Base-by-base conservation (phyloP, 1,140 invertebrate genomes). In the Drosophila funebris region DNA sequence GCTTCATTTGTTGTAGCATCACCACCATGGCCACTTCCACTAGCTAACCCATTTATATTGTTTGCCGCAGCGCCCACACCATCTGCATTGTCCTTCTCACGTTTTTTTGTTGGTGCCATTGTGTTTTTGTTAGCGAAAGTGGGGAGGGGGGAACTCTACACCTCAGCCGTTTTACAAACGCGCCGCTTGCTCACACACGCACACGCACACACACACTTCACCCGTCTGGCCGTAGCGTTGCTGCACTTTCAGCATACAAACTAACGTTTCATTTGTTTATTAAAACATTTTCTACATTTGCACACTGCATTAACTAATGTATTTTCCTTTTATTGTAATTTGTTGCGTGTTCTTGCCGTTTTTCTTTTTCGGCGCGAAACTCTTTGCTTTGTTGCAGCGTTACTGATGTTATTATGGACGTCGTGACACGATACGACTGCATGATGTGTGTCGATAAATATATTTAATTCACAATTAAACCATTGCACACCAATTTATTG, bases 51-150 rank as follows among this genome's bases (percentile, higher is more conserved):
- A 78, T 76, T 90, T 4, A 69, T 48, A 8, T 41, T 41, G 14
- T 41, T 73, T 2, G 58, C 48, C 29, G 43, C 48, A 36, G 48
- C 61, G 20, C 44, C 64, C 43, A 43, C 61, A 43, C 50, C 46
- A 66, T 85, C 82, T 29, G 50, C 63, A 71, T 71, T 88, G 43
- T 90, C 89, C 66, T 83, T 90, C 54, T 90, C 89, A 74, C 89
- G 89, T 90, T 90, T 90, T 73, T 90, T 90, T 57, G 78, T 58
- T 73, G 89, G 89, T 68, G 89, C 84, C 89, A 90, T 88, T 89
- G 69, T 84, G 61, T 70, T 62, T 76, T 50, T 60, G 33, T 41
- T 41, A 22, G 48, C 20, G 36, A 41, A 16, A 27, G 27, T 18
- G 44, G 27, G 60, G 57, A 33, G 37, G 66, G 50, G 50, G 24